A percentile compares a stretch with the other conserved stretches of the same genome.
Evolutionary conservation across 2,888 invertebrate genomes (phyloP).

Genomic region (Cryptophagus acutangulus): DNA sequence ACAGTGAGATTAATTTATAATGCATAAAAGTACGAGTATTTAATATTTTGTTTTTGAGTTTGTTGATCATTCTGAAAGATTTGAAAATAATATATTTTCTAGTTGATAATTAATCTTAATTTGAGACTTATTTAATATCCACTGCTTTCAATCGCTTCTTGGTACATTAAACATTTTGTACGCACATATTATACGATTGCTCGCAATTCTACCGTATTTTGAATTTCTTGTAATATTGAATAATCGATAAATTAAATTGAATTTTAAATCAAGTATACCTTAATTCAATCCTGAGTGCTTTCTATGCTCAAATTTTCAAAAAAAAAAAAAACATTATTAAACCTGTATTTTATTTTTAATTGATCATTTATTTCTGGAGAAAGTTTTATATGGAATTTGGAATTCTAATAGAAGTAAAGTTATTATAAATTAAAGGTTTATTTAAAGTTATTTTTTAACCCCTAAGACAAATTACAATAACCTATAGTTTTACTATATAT

Average conservation of each 20-base stretch:
- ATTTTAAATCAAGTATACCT: neutral
- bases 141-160: constrained; percentile 37
- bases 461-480: too few species aligned
- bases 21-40: constrained; percentile 4
- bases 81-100: neutral
- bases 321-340: too few species aligned
- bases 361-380: too few species aligned
- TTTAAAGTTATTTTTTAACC: too few species aligned
- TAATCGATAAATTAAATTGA: constrained; percentile 24
- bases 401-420: too few species aligned
- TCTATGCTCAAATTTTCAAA: too few species aligned
- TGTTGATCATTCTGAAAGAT: neutral
- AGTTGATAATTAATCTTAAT: neutral
- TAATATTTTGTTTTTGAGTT: constrained; percentile 2
- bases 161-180: constrained; percentile 43
- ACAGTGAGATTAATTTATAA: constrained; percentile 24
- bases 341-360: too few species aligned
- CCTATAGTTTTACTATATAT: too few species aligned
- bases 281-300: too few species aligned
- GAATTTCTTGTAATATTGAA: constrained; percentile 42
- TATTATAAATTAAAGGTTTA: too few species aligned
- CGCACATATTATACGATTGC: constrained; percentile 48
- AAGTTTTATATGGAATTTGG: too few species aligned
- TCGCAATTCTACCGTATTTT: constrained; percentile 49
- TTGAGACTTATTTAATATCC: constrained; percentile 13